A percentile compares a stretch with the other conserved stretches of the same genome.
Conservation (phyloP, 1,140 invertebrate species). For the Bombus breviceps region DNA sequence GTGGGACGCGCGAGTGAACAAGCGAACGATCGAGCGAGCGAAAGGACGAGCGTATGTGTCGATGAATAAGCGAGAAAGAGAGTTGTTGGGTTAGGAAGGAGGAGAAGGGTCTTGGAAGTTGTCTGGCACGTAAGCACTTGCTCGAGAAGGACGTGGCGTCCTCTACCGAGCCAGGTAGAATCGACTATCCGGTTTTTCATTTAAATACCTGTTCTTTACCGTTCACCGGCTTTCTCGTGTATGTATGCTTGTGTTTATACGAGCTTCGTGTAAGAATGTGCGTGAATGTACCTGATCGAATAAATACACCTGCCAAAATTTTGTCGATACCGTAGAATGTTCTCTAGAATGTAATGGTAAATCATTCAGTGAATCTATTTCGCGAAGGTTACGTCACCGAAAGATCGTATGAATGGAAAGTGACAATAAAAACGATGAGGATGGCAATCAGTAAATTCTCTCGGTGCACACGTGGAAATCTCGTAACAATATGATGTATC, state of each 20-base stretch:
- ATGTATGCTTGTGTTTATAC: not conserved
- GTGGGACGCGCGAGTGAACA: conserved; percentile 23
- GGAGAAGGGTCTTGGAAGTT: conserved; percentile 56
- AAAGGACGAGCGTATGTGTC: conserved; percentile 9
- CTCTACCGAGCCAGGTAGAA: conserved; percentile 70
- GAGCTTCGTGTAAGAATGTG: no score
- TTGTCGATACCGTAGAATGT: conserved; percentile 20
- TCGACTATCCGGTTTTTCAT: conserved; percentile 71
- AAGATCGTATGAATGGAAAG: conserved; percentile 35
- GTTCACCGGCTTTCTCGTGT: conserved; percentile 66
- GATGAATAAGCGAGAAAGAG: conserved; percentile 49
- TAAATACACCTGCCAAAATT: conserved; percentile 63
- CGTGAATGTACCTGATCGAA: not conserved
- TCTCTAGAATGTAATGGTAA: not conserved
- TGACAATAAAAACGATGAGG: not conserved
- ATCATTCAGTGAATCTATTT: not conserved
- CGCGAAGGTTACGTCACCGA: not conserved
- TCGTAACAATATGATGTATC: not conserved
- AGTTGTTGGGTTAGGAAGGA: no score
- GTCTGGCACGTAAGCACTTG: conserved; percentile 56
- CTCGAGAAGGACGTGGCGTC: conserved; percentile 70
- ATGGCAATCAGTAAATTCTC: not conserved
- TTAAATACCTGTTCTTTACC: conserved; percentile 75
- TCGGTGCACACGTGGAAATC: not conserved
- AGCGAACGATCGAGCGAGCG: conserved; percentile 32